Base-by-base conservation (phyloP, 1,140 invertebrate genomes). In the Pteromalus puparum region DNA sequence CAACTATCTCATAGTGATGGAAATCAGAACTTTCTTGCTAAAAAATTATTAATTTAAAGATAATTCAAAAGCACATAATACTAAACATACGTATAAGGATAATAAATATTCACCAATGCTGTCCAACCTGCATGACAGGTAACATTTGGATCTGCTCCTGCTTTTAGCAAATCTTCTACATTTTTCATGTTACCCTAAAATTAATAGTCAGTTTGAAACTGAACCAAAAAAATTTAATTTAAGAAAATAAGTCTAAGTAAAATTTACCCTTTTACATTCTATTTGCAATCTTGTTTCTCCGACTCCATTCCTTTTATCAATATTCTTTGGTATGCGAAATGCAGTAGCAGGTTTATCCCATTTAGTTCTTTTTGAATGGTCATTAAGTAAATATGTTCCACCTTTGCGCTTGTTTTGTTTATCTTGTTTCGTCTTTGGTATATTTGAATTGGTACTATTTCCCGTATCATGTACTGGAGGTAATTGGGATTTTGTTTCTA, bases 91-190 rank as follows among this genome's bases (percentile, higher is more conserved):
- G 21, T 61, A n/a, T 48, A 84, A 13, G 87, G 84, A 85, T 61
- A 72, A 48, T 5, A 78, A 76, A 34, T 34, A 70, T 85, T 91
- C 91, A 95, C 94, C 91, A 97, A 88, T 24, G 96, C 96, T 24
- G 96, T 97, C 95, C 96, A 97, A 70, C 95, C 95, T 38, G 95
- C 96, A 90, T 96, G 93, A 88, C 97, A 96, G 90, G 95, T 95
- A 12, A 94, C 95, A 91, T 97, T 96, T 1, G 96, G 94, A 91
- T 95, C 95, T 1, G 95, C 95, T 46, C 95, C 96, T 67, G 93
- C 91, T 28, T 91, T 87, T 24, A 97, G 89, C 4, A 97, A 89
- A 61, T 91, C 87, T 85, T 89, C 88, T 0, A 95, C 94, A 90
- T 91, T 90, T 42, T 94, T 92, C 46, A 92, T 68, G 72, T 95